Conservation (phyloP, 2,113 vertebrate species). For the Nesoenas mayeri region DNA sequence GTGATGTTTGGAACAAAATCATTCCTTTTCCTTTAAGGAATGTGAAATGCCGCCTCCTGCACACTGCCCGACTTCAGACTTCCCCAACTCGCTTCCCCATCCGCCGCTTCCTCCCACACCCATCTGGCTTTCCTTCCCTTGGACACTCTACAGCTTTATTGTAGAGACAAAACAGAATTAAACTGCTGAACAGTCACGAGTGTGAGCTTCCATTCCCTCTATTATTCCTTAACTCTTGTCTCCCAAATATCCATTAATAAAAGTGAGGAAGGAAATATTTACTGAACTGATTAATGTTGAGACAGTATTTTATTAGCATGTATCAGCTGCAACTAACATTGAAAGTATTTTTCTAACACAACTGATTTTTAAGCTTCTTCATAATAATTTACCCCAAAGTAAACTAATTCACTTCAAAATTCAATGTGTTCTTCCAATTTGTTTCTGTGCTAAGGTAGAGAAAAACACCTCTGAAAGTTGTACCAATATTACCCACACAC, state of each 20-base stretch:
- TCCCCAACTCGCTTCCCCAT: constrained; percentile 35
- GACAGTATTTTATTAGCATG: not conserved
- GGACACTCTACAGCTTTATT: not conserved
- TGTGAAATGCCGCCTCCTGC: not conserved
- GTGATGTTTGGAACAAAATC: not conserved
- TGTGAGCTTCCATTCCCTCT: not conserved
- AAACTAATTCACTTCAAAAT: not conserved
- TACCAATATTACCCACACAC: not conserved
- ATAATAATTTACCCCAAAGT: not conserved
- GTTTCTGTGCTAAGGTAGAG: not conserved
- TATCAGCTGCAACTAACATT: not conserved
- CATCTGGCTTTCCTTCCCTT: constrained; percentile 42
- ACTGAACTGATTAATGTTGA: not conserved
- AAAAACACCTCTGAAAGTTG: not conserved
- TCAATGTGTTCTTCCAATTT: not conserved
- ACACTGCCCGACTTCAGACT: not conserved
- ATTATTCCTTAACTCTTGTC: not conserved
- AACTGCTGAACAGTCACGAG: not conserved
- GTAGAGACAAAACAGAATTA: constrained; percentile 26
- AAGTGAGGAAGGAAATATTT: not conserved
- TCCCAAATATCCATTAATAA: not conserved
- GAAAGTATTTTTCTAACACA: not conserved
- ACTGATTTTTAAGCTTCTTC: not conserved
- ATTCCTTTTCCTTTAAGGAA: constrained; percentile 8
- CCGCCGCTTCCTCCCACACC: constrained; percentile 59